These are phyloP conservation scores for Pomatostomus ruficeps DNA, from an alignment of 2,113 vertebrate species.

Conservation along the genomic window DNA sequence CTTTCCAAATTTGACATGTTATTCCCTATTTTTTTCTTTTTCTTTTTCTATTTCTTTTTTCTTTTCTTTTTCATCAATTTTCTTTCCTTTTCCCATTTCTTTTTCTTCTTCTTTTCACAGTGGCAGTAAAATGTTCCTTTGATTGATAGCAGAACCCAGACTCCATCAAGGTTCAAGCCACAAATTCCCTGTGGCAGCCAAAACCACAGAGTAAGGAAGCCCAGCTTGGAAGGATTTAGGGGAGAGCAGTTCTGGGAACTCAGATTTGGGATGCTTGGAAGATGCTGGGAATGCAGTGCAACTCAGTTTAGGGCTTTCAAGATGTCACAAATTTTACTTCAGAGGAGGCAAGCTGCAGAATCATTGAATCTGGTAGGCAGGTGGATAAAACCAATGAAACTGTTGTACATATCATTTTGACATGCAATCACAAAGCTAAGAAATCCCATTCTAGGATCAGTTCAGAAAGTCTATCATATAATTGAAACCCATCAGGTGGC, in stretches of 20 bases:
- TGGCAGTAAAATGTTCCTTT: neutral
- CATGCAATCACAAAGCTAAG: neutral
- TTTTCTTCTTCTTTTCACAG: neutral
- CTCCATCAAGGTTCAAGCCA: neutral
- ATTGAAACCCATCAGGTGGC: neutral
- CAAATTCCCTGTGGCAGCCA: neutral
- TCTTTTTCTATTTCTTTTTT: neutral
- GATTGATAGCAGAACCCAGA: neutral
- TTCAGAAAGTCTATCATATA: neutral
- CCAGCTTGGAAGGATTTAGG: neutral
- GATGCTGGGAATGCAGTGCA: neutral
- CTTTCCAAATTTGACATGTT: neutral
- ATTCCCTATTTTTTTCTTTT: neutral
- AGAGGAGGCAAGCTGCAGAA: neutral
- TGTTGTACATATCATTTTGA: neutral
- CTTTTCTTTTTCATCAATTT: neutral
- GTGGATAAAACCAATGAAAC: neutral
- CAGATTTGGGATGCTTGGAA: slow-evolving; percentile 2
- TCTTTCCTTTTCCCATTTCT: neutral
- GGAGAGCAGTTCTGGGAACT: neutral
- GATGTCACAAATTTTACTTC: neutral
- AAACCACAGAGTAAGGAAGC: neutral
- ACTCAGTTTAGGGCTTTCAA: neutral
- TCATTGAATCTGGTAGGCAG: neutral
- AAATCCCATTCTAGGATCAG: neutral